phyloP scores from a whole-genome alignment of 2,888 invertebrate species.

The Ophion ventricosus region DNA sequence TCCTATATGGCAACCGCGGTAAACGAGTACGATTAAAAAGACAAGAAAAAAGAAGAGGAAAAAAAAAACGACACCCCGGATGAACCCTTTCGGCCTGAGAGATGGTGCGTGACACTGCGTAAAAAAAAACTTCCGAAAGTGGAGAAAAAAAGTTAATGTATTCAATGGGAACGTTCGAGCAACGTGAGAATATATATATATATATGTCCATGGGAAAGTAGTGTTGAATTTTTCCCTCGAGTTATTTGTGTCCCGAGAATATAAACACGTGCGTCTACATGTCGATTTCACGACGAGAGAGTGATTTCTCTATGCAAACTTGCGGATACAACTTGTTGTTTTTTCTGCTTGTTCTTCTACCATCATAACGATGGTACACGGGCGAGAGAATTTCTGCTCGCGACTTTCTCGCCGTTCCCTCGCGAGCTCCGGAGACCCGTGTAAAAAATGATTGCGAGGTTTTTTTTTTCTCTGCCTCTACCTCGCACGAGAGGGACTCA shows the following conservation, averaged over 20 bases:
- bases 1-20: slow-evolving; percentile 6
- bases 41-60: neutral
- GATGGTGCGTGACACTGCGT: slow-evolving; percentile 29
- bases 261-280: slow-evolving; percentile 32
- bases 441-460: slow-evolving; percentile 2
- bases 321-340: neutral
- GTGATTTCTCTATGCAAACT: slow-evolving; percentile 44
- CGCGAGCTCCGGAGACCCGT: neutral
- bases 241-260: slow-evolving; percentile 13
- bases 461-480: neutral
- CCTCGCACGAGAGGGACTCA: neutral
- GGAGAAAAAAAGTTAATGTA: slow-evolving; percentile 62
- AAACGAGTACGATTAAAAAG: slow-evolving; percentile 4
- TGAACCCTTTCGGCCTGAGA: slow-evolving; percentile 55
- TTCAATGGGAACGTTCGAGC: slow-evolving; percentile 49
- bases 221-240: slow-evolving; percentile 60
- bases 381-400: slow-evolving; percentile 3
- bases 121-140: slow-evolving; percentile 64
- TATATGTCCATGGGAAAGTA: slow-evolving; percentile 55
- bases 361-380: neutral
- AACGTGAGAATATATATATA: neutral
- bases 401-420: slow-evolving; percentile 23
- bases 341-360: slow-evolving; percentile 4
- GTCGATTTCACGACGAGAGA: slow-evolving; percentile 45
- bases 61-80: slow-evolving; percentile 42